phyloP scores from a whole-genome alignment of 2,113 vertebrate species.

The Zosterops borbonicus region DNA sequence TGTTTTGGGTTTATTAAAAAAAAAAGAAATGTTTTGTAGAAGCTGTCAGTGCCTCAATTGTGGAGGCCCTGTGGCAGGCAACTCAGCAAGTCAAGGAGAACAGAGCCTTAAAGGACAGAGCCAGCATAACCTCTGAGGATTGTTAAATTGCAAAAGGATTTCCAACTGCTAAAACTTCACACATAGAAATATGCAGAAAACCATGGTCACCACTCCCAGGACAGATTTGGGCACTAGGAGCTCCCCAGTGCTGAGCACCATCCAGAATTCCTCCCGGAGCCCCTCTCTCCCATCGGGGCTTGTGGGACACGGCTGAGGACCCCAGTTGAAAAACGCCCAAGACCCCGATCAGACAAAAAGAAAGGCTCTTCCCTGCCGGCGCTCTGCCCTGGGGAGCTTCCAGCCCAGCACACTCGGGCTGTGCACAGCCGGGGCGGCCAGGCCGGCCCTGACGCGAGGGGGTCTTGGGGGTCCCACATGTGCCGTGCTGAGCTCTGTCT shows the following conservation, averaged over 20 bases:
- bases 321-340: neutral
- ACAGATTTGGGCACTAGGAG: neutral
- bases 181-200: neutral
- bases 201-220: neutral
- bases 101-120: neutral
- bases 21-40: neutral
- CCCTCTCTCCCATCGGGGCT: neutral
- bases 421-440: neutral
- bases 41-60: neutral
- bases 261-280: neutral
- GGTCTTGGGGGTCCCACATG: neutral
- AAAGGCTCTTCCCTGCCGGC: neutral
- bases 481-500: neutral
- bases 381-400: neutral
- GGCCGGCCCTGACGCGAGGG: neutral
- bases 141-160: neutral
- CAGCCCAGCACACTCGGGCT: neutral
- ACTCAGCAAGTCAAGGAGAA: neutral
- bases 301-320: neutral
- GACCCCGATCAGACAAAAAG: neutral
- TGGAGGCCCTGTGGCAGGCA: accelerated
- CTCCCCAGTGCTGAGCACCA: neutral
- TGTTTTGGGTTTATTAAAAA: neutral
- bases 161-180: neutral
- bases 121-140: neutral